Conservation (phyloP, 2,888 invertebrate species). For the Hecatera dysodea region DNA sequence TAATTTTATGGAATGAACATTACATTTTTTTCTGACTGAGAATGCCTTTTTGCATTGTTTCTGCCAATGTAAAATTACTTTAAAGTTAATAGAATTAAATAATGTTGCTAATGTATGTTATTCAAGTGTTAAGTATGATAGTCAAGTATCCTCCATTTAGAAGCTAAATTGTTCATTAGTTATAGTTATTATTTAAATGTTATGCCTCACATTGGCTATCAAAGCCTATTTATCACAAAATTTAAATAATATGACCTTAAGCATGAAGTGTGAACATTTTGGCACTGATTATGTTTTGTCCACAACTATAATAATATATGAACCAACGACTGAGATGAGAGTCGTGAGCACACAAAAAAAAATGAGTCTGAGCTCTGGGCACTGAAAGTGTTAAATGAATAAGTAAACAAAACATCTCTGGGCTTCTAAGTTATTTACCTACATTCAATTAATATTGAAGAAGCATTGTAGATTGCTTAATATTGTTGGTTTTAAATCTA, state of each 20-base stretch:
- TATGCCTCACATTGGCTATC: background rate
- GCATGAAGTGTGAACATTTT: background rate
- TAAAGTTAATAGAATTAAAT: too few species aligned
- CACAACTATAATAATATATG: too few species aligned
- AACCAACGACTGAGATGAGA: too few species aligned
- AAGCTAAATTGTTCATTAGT: background rate
- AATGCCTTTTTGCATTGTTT: too few species aligned
- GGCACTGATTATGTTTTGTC: background rate
- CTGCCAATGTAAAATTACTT: too few species aligned
- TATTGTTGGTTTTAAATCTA: too few species aligned
- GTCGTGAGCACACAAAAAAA: too few species aligned
- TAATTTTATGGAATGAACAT: too few species aligned
- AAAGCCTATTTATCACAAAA: background rate
- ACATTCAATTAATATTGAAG: background rate
- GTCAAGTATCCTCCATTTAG: background rate
- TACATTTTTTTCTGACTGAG: too few species aligned
- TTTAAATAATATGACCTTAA: conserved; percentile 25
- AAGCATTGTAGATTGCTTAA: background rate
- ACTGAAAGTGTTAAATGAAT: conserved; percentile 9
- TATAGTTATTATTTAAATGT: conserved; percentile 1
- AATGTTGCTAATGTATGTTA: too few species aligned
- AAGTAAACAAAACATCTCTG: background rate
- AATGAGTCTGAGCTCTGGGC: too few species aligned
- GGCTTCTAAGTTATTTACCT: background rate
- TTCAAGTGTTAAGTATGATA: too few species aligned